These are phyloP conservation scores for Antheraea yamamai DNA, from an alignment of 2,888 invertebrate species.

Conservation along the genomic window DNA sequence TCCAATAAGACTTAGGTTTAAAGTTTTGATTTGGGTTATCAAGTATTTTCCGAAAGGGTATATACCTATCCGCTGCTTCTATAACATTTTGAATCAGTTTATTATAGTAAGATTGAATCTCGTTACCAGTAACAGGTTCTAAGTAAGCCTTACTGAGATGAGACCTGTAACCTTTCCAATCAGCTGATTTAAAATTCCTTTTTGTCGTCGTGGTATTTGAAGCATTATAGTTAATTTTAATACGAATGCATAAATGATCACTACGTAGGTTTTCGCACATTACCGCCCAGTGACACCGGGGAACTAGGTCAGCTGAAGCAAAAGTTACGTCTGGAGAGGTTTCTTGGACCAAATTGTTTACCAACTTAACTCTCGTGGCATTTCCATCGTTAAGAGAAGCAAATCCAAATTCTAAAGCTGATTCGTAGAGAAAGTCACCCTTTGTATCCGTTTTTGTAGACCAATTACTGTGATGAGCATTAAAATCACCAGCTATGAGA, in stretches of 20 bases:
- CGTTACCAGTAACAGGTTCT: no score
- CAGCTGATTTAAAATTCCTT: slow-evolving; percentile 14
- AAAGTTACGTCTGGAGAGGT: slow-evolving; percentile 24
- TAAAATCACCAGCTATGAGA: no score
- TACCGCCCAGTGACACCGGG: background rate
- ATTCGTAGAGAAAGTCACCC: slow-evolving; percentile 22
- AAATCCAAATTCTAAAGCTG: slow-evolving; percentile 24
- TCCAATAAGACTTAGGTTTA: no score
- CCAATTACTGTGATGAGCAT: no score
- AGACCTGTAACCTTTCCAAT: background rate
- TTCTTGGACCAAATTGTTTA: slow-evolving; percentile 21
- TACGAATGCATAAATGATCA: background rate
- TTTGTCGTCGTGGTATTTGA: background rate
- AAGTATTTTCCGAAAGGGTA: no score
- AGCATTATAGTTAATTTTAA: no score
- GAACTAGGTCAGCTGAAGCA: background rate
- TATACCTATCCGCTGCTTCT: no score
- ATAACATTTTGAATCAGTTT: no score
- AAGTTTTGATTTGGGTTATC: no score
- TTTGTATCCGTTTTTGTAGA: slow-evolving; percentile 22
- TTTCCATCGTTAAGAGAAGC: background rate
- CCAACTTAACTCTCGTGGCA: slow-evolving; percentile 28
- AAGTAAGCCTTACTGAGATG: no score
- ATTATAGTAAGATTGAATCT: no score
- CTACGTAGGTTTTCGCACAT: background rate